Evolutionary conservation across 2,888 invertebrate genomes (phyloP), one percentile per base, ranked within the genome.

Genomic region (Himalopsyche anomala): DNA sequence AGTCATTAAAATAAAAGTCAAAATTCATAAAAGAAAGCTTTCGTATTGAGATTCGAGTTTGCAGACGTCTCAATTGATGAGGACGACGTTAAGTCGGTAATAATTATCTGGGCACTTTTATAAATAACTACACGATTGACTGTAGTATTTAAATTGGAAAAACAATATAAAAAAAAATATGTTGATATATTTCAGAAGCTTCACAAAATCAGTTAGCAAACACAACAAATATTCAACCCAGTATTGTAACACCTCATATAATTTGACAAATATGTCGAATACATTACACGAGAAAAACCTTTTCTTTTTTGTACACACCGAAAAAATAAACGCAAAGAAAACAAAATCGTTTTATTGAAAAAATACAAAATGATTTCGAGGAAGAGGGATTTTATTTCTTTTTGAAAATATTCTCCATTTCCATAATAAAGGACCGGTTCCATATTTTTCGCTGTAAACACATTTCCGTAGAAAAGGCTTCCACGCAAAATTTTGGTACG

Each of bases 381-480:
- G 19, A 28, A 62, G 19, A 19, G 62, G 62, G 62, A 62, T 62
- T 17, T 56, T 56, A n/a, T 56, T 56, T 56, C 17, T 56, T n/a
- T 17, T 62, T 62, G 62, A 62, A 62, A 62, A 62, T 62, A 62
- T 62, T 62, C 62, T 8, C 15, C 19, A 62, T 62, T 62, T 62
- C 28, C 28, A 62, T 62, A 62, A 62, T 62, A 62, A 62, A 62
- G 62, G 2, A 8, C 19, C 62, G 62, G 11, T 19, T 62, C 62
- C 62, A 62, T 62, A 62, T 62, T 62, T 62, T 62, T 62, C 3
- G 19, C 62, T 62, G 62, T 62, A 62, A 62, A 62, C 62, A 62
- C 62, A 62, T 62, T 62, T 62, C 28, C 28, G 62, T 62, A 15
- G 6, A 62, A 19, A 62, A 4, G 62, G 62, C 62, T 62, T 62